Evolutionary conservation across 2,888 invertebrate species (phyloP), one percentile per base, ranked within the genome.

Genomic region (Parnassius glacialis): DNA sequence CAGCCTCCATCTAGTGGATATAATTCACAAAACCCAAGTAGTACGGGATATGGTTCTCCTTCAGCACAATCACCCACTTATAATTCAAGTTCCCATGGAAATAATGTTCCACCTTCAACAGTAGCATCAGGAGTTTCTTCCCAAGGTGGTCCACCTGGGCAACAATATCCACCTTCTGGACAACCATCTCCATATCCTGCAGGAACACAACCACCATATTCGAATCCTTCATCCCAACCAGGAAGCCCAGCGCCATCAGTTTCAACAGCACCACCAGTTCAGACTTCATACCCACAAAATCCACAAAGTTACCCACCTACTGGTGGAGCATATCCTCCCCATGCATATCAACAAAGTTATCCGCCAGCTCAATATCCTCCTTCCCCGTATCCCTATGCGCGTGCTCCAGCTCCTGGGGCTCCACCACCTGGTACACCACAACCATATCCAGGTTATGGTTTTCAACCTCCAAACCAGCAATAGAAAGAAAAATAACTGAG

Each of bases 401-500:
- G 93, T 5, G 92, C 93, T 3, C 93, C 94, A 0, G 93, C 94
- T 1, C 93, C 93, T 2, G 93, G 94, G 1, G 94, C 93, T 7
- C 95, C 95, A 3, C 95, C 95, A 66, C 95, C 94, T 5, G 94
- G 94, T 25, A 95, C 94, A 9, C 93, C 95, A 9, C 95, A 95
- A 68, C 94, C 94, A 64, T 96, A 96, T 78, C 94, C 93, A 9
- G 95, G 95, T 48, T 96, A 96, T 79, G 94, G 95, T 57, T 96
- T 96, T 78, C 96, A 96, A 74, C 96, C 96, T 65, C 95, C 96
- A 57, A 93, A 94, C 43, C 95, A 95, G 80, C 95, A 93, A 73
- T 87, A 80, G 69, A 45, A 7, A n/a, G 2, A 13, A 48, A 9
- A 48, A n/a, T 2, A 48, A 34, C 34, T 7, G 7, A 7, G 0